Evolutionary conservation across 2,797 vertebrate species (phyloP), one percentile per base, ranked within the genome.

Genomic region (Heliangelus exortis): DNA sequence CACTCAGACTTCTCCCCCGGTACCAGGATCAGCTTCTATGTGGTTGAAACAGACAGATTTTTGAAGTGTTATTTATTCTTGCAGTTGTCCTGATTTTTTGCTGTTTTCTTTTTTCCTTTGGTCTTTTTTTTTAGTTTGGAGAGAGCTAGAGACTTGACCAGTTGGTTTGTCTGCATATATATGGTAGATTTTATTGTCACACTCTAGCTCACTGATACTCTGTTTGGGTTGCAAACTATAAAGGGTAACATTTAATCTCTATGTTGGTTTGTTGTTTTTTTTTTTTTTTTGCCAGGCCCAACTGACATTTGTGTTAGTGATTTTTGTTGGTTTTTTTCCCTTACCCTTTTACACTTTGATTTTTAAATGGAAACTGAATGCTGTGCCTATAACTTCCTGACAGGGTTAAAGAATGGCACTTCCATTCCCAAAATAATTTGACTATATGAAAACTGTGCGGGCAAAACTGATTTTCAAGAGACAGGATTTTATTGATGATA

Each of bases 351-450:
- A 75, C 45, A 23, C 71, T 95, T 77, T 86, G 74, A 79, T 93
- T 95, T 96, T 96, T 94, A 79, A 90, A 90, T 57, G 74, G 67
- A 86, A 84, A 69, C 69, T n/a, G 53, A 91, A 92, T 0, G 8
- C 25, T 84, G 34, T 66, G 59, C 43, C 48, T 86, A 9, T 87
- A 69, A 89, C 76, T 89, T 87, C 76, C 62, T 94, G 91, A 78
- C 89, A 91, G 62, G 73, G 82, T 94, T 95, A 95, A 96, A 86
- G 87, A 85, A 91, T 84, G 84, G n/a, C 69, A 47, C 66, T 89
- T 86, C 69, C 63, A 55, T 93, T 94, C 94, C 76, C 93, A 79
- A 96, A 91, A 76, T 86, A 86, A 92, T 95, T 94, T 95, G 59
- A 67, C 82, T 86, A 22, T 89, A 87, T 81, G 91, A 93, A 96